These are phyloP conservation scores for Pyrrhia umbra DNA, from an alignment of 2,888 invertebrate species.

Conservation along the genomic window DNA sequence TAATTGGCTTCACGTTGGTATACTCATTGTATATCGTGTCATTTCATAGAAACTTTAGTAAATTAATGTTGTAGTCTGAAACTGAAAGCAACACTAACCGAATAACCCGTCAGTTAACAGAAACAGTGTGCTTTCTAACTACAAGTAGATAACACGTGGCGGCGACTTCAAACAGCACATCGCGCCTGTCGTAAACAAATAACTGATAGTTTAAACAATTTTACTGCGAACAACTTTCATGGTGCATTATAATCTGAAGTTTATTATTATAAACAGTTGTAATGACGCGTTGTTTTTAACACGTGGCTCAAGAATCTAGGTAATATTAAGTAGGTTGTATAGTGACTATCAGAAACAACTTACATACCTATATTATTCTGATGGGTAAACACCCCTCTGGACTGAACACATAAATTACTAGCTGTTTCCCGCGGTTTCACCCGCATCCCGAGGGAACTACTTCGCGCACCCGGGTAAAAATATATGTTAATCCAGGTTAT, in stretches of 20 bases:
- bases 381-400: no score
- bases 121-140: conserved; percentile 20
- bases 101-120: conserved; percentile 7
- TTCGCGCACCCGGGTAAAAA: no score
- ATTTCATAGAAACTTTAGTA: not conserved
- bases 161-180: conserved; percentile 35
- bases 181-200: conserved; percentile 37
- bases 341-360: no score
- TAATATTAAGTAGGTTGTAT: not conserved
- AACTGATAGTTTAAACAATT: conserved; percentile 28
- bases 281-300: not conserved
- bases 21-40: not conserved
- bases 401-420: no score
- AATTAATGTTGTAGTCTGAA: not conserved
- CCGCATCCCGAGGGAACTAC: no score
- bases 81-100: conserved; percentile 19
- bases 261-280: not conserved
- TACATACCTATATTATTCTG: no score
- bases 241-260: conserved; percentile 16
- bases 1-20: not conserved
- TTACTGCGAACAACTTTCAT: conserved; percentile 23
- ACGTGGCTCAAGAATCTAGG: not conserved
- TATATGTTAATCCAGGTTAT: no score
- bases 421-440: no score
- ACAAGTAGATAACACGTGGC: conserved; percentile 15